Evolutionary conservation across 64 coral and sea anemone genomes (phyloP), one percentile per base, ranked within the genome.

Genomic region (Pachyseris speciosa): DNA sequence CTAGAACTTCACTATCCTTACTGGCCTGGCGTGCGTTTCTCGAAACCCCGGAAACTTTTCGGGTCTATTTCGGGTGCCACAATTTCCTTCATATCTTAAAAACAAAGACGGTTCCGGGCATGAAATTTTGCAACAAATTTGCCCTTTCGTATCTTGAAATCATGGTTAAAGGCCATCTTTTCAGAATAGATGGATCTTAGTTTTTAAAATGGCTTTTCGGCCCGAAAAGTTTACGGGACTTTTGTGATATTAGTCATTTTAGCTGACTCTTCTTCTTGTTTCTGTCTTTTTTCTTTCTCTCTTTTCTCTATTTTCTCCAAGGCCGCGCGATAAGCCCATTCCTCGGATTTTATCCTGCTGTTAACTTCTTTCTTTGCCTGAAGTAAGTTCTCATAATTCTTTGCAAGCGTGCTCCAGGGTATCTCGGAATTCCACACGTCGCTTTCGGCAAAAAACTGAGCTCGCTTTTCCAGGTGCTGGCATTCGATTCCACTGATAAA

Each of bases 271-370:
- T 71, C 67, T 7, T 16, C 39, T 71, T 71, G 34, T 60, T 38
- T 17, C 31, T 61, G 31, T 22, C 26, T 33, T 61, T 80, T 80
- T 39, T 80, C 77, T 41, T 57, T 61, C 16, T 61, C 20, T 3
- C 33, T 80, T 11, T 61, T 4, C 28, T 60, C 77, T 20, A 61
- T 61, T 36, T 39, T 20, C 29, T 39, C 32, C 53, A 61, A 80
- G 10, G 77, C 52, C n/a, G 29, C 10, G 19, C 77, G 77, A 37
- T 80, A 80, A 53, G 76, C 19, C 77, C 52, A 80, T 20, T 34
- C 12, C 1, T 55, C 48, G 9, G 44, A 34, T 55, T 78, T 47
- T 39, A 80, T 40, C 30, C 11, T 25, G 53, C 31, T 60, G 12
- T 80, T 60, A 17, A 61, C 77, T 1, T 25, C 33, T 60, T 61